Evolutionary conservation across 2,113 vertebrate species (phyloP).

Genomic region (Rhinoptilus africanus): DNA sequence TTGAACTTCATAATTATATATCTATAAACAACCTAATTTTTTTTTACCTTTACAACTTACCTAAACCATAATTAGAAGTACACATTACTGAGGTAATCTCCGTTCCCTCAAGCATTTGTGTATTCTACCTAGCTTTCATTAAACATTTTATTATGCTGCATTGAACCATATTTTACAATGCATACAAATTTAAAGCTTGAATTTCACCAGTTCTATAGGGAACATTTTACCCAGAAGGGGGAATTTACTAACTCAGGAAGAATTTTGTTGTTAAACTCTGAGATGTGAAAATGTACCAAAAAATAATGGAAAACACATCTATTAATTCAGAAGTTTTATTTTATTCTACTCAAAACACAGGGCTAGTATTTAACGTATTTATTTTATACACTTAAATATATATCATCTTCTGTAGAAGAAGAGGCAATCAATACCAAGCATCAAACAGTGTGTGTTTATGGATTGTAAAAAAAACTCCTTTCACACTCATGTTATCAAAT

Average conservation of each 20-base stretch:
- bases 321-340: not conserved
- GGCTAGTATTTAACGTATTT: not conserved
- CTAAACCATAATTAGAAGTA: not conserved
- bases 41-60: not conserved
- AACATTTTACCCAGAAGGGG: not conserved
- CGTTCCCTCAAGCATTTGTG: not conserved
- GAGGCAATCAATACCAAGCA: not conserved
- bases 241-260: not conserved
- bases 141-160: not conserved
- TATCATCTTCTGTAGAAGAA: not conserved
- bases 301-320: not conserved
- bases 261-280: not conserved
- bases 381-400: not conserved
- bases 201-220: not conserved
- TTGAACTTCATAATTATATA: not conserved
- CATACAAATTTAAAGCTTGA: not conserved
- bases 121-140: not conserved
- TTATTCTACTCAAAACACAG: not conserved
- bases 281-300: not conserved
- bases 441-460: conserved; percentile 6
- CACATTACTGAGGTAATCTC: not conserved
- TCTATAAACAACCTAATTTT: not conserved
- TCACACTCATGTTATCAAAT: not conserved
- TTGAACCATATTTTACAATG: not conserved
- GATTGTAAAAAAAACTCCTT: not conserved